Evolutionary conservation across 2,888 invertebrate genomes (phyloP), one percentile per base, ranked within the genome.

Genomic region (Spisula subtruncata): DNA sequence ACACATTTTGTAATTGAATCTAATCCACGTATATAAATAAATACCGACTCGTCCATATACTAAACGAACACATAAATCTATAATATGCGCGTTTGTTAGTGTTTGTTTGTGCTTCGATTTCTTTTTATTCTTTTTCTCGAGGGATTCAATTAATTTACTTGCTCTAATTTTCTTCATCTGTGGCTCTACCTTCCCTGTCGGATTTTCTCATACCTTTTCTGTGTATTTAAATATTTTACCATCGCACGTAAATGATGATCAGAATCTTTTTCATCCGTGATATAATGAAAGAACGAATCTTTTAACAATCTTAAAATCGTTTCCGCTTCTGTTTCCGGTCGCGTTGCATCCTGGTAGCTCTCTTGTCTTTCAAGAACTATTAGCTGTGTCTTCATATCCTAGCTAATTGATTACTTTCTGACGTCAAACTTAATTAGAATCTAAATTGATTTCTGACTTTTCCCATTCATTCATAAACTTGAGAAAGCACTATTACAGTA

Each of bases 271-370:
- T 89, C 92, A 41, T 94, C 94, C 4, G 95, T 96, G n/a, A 96
- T 85, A 84, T 95, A 96, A 89, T 96, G 96, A 86, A 94, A 96
- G 87, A 96, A 94, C 1, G 96, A 94, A 91, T 96, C 96, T 54
- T 94, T 94, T 12, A 96, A 93, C 86, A 96, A 96, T 16, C 93
- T 89, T 12, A 96, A 92, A 1, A 94, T 95, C 10, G 94, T 95
- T 16, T 95, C 96, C 0, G 95, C 94, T 84, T 96, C 95, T n/a
- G 95, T 96, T 86, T 94, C 95, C 54, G 96, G 95, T 87, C 91
- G 93, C 25, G 92, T 93, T n/a, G 93, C 94, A 25, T 92, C 93
- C 18, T 94, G 93, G 93, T 96, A 96, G 41, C 94, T 93, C 83
- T 96, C 96, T 46, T 93, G 92, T 1, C 95, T 41, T 41, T 8